Conservation (phyloP, 2,113 vertebrate species). For the Engraulis encrasicolus region DNA sequence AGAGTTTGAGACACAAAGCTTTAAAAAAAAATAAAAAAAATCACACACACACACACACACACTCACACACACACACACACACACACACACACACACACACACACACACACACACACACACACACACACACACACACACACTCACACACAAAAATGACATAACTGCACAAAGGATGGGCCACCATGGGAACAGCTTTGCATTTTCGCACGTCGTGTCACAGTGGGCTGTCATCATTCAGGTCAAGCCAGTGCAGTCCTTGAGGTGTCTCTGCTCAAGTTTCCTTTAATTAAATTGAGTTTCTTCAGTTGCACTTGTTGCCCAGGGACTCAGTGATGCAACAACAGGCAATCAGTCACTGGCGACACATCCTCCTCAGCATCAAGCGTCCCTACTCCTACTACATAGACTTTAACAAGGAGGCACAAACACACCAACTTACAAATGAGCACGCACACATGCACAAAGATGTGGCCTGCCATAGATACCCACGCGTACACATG, state of each 20-base stretch:
- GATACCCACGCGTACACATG: not conserved
- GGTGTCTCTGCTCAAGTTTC: not conserved
- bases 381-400: not conserved
- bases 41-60: no score
- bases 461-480: not conserved
- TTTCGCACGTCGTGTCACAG: not conserved
- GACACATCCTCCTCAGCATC: not conserved
- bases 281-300: slow-evolving; percentile 9
- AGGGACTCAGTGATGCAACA: not conserved
- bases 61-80: no score
- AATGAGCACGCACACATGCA: not conserved
- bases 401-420: not conserved
- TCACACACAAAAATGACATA: not conserved
- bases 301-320: not conserved
- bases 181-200: not conserved
- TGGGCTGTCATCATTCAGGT: not conserved
- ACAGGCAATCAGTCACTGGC: not conserved
- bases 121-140: no score
- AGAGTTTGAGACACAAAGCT: not conserved
- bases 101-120: no score
- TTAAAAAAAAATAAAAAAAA: no score
- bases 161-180: not conserved
- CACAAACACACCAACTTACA: not conserved
- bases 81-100: no score
- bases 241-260: not conserved